Conservation (phyloP, 2,888 invertebrate genomes). For the Perizoma flavofasciatum region DNA sequence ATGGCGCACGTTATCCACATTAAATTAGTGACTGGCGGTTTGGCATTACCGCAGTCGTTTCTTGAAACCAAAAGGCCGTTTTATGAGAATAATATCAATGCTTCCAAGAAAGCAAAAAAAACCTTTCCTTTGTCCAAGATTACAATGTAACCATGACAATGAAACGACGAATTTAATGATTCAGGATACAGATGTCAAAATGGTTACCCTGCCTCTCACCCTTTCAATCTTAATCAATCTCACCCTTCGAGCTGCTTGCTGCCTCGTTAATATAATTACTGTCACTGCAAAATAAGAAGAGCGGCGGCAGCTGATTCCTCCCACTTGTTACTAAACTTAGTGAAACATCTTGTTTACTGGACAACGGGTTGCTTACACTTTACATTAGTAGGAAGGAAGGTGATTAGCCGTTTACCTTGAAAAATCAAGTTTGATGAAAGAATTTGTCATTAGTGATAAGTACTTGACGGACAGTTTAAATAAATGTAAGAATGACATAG, state of each 20-base stretch:
- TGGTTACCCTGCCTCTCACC: slow-evolving; percentile 18
- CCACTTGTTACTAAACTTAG: too few relatives aligned
- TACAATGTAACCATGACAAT: neutral
- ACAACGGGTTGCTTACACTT: too few relatives aligned
- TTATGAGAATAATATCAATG: neutral
- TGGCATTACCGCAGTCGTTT: neutral
- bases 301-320: too few relatives aligned
- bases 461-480: too few relatives aligned
- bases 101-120: neutral
- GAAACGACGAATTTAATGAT: slow-evolving; percentile 17
- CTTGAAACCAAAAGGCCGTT: neutral
- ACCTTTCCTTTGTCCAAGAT: neutral
- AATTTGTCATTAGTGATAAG: neutral
- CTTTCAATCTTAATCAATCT: neutral
- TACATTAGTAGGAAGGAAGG: too few relatives aligned
- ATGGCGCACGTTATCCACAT: neutral
- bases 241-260: slow-evolving; percentile 10
- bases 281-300: neutral
- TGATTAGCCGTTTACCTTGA: slow-evolving; percentile 21
- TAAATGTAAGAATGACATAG: too few relatives aligned
- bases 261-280: slow-evolving; percentile 5
- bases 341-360: too few relatives aligned
- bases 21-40: neutral
- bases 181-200: slow-evolving; percentile 23
- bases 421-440: slow-evolving; percentile 10